Conservation (phyloP, 2,888 invertebrate genomes). For the Pemphredon lugubris region DNA sequence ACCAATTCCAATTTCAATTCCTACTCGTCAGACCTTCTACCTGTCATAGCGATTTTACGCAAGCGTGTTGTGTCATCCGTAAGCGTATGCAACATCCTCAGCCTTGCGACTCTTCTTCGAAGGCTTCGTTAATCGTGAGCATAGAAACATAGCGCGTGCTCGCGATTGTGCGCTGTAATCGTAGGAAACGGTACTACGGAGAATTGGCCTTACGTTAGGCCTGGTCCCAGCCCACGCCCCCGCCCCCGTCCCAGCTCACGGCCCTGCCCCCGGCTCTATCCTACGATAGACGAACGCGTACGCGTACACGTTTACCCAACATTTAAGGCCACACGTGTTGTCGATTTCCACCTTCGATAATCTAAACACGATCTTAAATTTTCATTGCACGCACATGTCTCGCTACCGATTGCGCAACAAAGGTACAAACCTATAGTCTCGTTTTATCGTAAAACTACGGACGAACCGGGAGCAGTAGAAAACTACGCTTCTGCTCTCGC, state of each 20-base stretch:
- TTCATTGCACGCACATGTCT: constrained; percentile 45
- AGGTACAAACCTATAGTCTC: constrained; percentile 23
- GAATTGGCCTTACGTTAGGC: constrained; percentile 3
- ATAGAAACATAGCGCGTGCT: constrained; percentile 45
- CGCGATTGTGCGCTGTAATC: constrained; percentile 19
- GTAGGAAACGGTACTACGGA: constrained; percentile 21
- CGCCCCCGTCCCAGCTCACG: not conserved
- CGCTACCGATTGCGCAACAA: constrained; percentile 45
- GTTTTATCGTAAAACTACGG: constrained; percentile 23
- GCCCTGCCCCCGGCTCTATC: constrained; percentile 7
- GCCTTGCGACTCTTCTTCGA: constrained; percentile 42
- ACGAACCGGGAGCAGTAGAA: constrained; percentile 1
- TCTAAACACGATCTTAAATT: constrained; percentile 56
- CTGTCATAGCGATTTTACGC: no score
- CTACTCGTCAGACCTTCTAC: no score
- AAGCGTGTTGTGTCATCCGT: no score
- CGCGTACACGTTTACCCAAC: constrained; percentile 34
- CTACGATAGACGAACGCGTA: constrained; percentile 17
- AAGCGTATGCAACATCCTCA: no score
- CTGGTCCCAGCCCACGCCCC: constrained; percentile 6
- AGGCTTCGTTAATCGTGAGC: constrained; percentile 22
- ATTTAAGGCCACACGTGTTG: constrained; percentile 58
- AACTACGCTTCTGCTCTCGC: no score
- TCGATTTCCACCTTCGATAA: constrained; percentile 57
- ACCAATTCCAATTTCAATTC: no score